A percentile compares a stretch with the other conserved stretches of the same genome.
Conservation (phyloP, 1,140 invertebrate species). For the Drosophila subpulchrella region DNA sequence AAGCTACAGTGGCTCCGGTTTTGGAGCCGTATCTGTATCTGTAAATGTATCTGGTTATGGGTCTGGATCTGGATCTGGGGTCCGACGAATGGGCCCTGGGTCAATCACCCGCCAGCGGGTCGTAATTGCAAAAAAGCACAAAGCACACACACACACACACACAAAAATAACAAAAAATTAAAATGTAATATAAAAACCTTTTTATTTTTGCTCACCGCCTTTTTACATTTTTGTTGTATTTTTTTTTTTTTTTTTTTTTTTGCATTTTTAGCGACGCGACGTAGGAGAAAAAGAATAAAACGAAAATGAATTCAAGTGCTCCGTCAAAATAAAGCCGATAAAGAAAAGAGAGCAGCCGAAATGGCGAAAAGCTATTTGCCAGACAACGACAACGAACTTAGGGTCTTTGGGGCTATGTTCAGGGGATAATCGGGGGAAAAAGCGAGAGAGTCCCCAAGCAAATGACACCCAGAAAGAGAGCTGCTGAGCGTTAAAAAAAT, state of each 20-base stretch:
- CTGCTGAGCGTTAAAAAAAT: conserved; percentile 45
- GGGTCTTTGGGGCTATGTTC: conserved; percentile 7
- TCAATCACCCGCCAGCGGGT: conserved; percentile 68
- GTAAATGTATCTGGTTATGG: conserved; percentile 3
- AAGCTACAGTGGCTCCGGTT: conserved; percentile 8
- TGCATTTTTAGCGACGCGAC: conserved; percentile 62
- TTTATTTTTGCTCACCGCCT: conserved; percentile 24
- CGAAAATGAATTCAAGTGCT: conserved; percentile 50
- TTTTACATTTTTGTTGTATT: conserved; percentile 18
- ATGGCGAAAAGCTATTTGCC: conserved; percentile 57
- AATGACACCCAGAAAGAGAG: conserved; percentile 14
- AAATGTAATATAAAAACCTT: conserved; percentile 56
- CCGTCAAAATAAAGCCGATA: conserved; percentile 11
- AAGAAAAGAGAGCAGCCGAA: conserved; percentile 39
- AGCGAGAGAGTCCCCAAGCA: conserved; percentile 12
- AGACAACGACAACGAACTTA: conserved; percentile 64
- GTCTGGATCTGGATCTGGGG: conserved; percentile 10
- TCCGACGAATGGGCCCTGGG: conserved; percentile 47
- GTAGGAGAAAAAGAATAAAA: conserved; percentile 36
- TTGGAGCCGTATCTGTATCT: background rate
- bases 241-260: conserved; percentile 43
- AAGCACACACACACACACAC: conserved; percentile 14
- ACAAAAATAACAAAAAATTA: conserved; percentile 45
- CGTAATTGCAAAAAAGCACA: conserved; percentile 49
- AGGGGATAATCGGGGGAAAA: conserved; percentile 27